Evolutionary conservation across 2,797 vertebrate species (phyloP), one percentile per base, ranked within the genome.

Genomic region (Alectoris magna): DNA sequence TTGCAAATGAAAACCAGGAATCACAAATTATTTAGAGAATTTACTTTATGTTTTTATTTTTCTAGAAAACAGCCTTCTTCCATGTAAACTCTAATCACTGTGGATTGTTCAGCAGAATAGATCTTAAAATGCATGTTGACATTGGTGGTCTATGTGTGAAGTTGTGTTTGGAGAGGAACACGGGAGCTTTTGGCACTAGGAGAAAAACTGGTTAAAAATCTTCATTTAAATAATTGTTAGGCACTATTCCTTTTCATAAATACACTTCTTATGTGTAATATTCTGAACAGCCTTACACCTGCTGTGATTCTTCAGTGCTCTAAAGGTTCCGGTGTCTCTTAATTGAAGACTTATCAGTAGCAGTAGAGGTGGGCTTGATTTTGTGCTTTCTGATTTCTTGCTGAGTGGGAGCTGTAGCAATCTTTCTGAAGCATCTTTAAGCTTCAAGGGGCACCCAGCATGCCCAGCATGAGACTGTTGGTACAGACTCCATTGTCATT

Each of bases 391-490:
- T 53, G n/a, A 7, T 23, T 23, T 13, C 14, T 63, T 78, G 19
- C 34, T 79, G 60, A 51, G 38, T n/a, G 41, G 69, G 14, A 74
- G 19, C 23, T 1, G 1, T 48, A 76, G 31, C 56, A 84, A 10
- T 64, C 38, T 11, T 27, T 48, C 26, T 78, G 56, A 59, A 64
- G 23, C 15, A 59, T 51, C 59, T 2, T 0, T 84, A 63, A 66
- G 49, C 49, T 90, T 73, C 27, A 7, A 7, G 1, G 0, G 60
- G n/a, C 12, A 36, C 8, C 15, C 10, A 1, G 1, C 14, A 21
- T n/a, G 10, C 8, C 15, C 10, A 1, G 1, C 14, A 21, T n/a
- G 10, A 67, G 16, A 11, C 31, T 49, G 13, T 36, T 46, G 26
- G 27, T 87, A 22, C 31, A 68, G 67, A 67, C 63, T 60, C 46